phyloP scores from a whole-genome alignment of 2,113 vertebrate genomes.

The Acanthisitta chloris region DNA sequence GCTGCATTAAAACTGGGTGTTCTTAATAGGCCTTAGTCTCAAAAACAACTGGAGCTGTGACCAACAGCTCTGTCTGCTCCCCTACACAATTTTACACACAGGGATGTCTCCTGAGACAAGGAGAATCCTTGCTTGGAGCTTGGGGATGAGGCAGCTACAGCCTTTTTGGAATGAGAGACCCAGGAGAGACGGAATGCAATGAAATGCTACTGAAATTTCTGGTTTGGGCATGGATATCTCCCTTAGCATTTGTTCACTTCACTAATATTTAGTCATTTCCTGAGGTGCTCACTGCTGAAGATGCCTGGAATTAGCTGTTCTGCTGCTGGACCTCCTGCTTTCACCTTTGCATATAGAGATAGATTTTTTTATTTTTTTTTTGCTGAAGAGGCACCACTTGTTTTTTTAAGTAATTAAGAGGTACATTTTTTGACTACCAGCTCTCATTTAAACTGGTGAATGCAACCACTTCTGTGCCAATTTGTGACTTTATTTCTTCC shows the following conservation, averaged over 20 bases:
- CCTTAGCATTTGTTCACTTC: neutral
- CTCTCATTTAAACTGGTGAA: neutral
- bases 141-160: neutral
- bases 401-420: neutral
- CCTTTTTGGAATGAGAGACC: neutral
- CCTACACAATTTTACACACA: neutral
- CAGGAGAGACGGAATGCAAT: neutral
- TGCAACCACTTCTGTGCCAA: neutral
- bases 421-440: neutral
- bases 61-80: neutral
- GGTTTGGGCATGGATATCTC: neutral
- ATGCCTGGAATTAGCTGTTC: neutral
- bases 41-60: neutral
- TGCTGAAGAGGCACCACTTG: neutral
- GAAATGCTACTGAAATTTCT: neutral
- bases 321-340: neutral
- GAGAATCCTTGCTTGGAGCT: neutral
- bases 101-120: neutral
- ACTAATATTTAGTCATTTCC: neutral
- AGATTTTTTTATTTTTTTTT: neutral
- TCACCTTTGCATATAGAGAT: neutral
- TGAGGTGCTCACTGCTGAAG: neutral
- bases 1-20: neutral
- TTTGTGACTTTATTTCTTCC: neutral
- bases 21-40: neutral